phyloP scores from a whole-genome alignment of 2,797 vertebrate species.

The Amblyopsis hoosieri region DNA sequence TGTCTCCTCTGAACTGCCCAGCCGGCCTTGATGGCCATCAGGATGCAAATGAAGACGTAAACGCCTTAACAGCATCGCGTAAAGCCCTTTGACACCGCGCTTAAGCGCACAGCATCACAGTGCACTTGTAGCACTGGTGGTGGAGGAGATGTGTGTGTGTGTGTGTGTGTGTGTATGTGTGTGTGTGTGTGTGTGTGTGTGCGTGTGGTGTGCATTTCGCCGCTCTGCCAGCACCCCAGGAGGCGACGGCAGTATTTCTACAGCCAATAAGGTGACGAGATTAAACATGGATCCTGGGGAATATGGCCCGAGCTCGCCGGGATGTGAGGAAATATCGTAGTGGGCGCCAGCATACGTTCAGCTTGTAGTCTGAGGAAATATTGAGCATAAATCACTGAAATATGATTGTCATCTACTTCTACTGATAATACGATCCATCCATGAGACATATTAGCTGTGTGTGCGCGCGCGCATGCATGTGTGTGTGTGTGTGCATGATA shows the following conservation, averaged over 20 bases:
- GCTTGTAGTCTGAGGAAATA: constrained; percentile 28
- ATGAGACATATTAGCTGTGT: neutral
- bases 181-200: too few relatives aligned
- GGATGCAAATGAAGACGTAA: too few relatives aligned
- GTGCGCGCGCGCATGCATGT: neutral
- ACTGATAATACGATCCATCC: neutral
- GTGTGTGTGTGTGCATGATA: neutral
- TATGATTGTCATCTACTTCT: constrained; percentile 5
- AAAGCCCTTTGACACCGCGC: too few relatives aligned
- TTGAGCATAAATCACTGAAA: constrained; percentile 24
- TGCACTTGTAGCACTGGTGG: too few relatives aligned
- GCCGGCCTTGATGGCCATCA: too few relatives aligned
- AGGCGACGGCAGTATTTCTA: constrained; percentile 71
- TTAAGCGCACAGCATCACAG: too few relatives aligned
- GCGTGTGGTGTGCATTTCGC: constrained; percentile 56
- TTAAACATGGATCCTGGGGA: constrained; percentile 60
- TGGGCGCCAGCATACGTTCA: neutral
- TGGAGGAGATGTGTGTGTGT: too few relatives aligned
- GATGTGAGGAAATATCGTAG: constrained; percentile 17
- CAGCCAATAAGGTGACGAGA: constrained; percentile 68
- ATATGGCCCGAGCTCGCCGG: constrained; percentile 24
- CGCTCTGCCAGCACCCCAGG: constrained; percentile 45
- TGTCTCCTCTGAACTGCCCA: too few relatives aligned
- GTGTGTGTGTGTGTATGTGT: too few relatives aligned
- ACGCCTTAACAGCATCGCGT: too few relatives aligned